Evolutionary conservation across 2,113 vertebrate species (phyloP), one percentile per base, ranked within the genome.

Genomic region (Aldabrachelys gigantea): DNA sequence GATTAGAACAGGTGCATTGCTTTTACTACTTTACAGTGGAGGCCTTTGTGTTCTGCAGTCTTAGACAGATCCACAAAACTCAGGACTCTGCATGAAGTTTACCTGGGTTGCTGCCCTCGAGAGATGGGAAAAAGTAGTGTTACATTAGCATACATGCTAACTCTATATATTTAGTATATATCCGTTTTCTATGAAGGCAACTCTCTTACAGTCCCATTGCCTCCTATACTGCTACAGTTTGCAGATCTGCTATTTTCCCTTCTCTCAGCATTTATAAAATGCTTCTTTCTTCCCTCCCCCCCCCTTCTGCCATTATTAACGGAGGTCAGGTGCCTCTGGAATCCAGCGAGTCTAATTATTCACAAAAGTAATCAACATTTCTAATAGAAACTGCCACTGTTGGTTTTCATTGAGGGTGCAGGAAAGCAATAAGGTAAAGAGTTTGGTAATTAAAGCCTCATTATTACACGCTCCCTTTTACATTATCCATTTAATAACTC

Each of bases 331-430:
- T 96, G 94, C 27, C 91, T 93, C 89, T 4, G 57, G 93, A 92
- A 96, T 78, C 95, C 96, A 96, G 95, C 93, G 79, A 94, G 95
- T 97, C 91, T 98, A 98, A 98, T 98, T 98, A 97, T 95, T 94
- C 76, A 12, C 88, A 95, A 97, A 98, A 97, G 97, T 97, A 98
- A 98, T 98, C 96, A 98, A 96, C 95, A 97, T 98, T 97, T 97
- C 97, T 97, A 98, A 97, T 96, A 97, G 96, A 95, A 98, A 86
- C 91, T 96, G 91, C 93, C 88, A 94, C 49, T 97, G 94, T 89
- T 98, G 83, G 92, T 98, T 98, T 98, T 98, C 95, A 95, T 8
- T 49, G 78, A 65, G 35, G 62, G 88, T 96, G 82, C 97, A 93
- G 84, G 89, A 97, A 92, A 97, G 92, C 95, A 97, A 97, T 94